A percentile compares a stretch with the other conserved stretches of the same genome.
These are phyloP conservation scores for Platyrinchus mystaceus DNA, from an alignment of 2,797 vertebrate species.

Conservation along the genomic window DNA sequence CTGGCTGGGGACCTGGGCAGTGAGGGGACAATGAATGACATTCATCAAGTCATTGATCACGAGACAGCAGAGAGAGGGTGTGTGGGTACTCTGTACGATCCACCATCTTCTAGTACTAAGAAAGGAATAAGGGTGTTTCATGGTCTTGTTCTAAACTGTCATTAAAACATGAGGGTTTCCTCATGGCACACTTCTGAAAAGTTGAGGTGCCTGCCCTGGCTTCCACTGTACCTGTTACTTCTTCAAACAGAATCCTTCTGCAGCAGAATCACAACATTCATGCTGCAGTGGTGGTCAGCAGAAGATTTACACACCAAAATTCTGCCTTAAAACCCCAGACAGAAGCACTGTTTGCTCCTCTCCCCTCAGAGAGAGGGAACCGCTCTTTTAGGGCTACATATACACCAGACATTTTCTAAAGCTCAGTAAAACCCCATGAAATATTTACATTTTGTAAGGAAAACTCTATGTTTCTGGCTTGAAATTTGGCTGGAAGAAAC, in stretches of 20 bases:
- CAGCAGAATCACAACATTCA: not conserved
- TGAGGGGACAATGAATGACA: fast-evolving
- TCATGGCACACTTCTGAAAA: not conserved
- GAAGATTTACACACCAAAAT: not conserved
- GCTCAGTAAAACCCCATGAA: fast-evolving
- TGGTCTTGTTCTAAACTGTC: not conserved
- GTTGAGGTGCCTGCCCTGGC: fast-evolving
- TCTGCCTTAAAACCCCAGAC: not conserved
- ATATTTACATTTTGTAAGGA: not conserved
- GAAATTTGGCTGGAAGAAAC: not conserved
- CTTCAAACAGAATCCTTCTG: not conserved
- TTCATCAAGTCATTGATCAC: not conserved
- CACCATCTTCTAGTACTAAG: not conserved
- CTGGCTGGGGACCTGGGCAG: not conserved
- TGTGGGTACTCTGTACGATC: not conserved
- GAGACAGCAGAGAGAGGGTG: not conserved
- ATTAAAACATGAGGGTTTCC: fast-evolving
- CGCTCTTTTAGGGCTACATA: not conserved
- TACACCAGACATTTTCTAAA: not conserved
- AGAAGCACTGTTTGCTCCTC: not conserved
- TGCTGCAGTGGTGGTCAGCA: not conserved
- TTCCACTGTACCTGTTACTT: not conserved
- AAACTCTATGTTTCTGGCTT: not conserved
- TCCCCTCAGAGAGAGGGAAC: not conserved
- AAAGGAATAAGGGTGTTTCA: not conserved